These are phyloP conservation scores for Lasioglossum lativentre DNA, from an alignment of 2,888 invertebrate genomes.

Conservation along the genomic window DNA sequence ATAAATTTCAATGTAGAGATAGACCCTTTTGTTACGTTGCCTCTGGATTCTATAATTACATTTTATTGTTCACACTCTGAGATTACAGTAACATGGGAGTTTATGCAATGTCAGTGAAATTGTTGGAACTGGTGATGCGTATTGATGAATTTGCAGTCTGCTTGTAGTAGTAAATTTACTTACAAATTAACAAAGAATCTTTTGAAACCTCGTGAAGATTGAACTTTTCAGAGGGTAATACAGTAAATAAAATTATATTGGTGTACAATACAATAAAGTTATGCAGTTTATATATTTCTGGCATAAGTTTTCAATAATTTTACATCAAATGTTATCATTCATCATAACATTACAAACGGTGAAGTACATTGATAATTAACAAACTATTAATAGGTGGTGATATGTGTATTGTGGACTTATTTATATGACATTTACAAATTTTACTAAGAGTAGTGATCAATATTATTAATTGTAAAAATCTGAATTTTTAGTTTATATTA, in stretches of 20 bases:
- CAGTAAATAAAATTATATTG: constrained; percentile 17
- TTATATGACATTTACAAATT: constrained; percentile 29
- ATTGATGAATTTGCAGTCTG: constrained; percentile 67
- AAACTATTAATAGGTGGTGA: not conserved
- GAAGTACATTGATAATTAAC: constrained; percentile 2
- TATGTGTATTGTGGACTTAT: constrained; percentile 30
- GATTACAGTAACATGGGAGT: constrained; percentile 65
- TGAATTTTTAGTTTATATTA: constrained; percentile 18
- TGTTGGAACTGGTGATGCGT: constrained; percentile 65
- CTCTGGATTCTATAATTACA: constrained; percentile 62
- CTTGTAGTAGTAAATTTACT: constrained; percentile 70
- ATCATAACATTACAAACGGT: constrained; percentile 13
- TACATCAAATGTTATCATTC: constrained; percentile 13
- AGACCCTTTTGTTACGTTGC: constrained; percentile 77
- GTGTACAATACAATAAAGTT: constrained; percentile 2
- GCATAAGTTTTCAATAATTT: constrained; percentile 24
- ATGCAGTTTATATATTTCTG: constrained; percentile 6
- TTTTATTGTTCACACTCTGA: constrained; percentile 63
- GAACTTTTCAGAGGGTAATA: constrained; percentile 12
- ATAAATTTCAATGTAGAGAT: constrained; percentile 58
- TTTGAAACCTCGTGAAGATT: constrained; percentile 46
- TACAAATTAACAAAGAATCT: constrained; percentile 66
- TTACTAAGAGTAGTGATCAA: constrained; percentile 22
- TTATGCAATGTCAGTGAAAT: constrained; percentile 67
- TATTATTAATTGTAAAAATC: constrained; percentile 29